phyloP scores from a whole-genome alignment of 2,113 vertebrate species.

The Tetrao urogallus region DNA sequence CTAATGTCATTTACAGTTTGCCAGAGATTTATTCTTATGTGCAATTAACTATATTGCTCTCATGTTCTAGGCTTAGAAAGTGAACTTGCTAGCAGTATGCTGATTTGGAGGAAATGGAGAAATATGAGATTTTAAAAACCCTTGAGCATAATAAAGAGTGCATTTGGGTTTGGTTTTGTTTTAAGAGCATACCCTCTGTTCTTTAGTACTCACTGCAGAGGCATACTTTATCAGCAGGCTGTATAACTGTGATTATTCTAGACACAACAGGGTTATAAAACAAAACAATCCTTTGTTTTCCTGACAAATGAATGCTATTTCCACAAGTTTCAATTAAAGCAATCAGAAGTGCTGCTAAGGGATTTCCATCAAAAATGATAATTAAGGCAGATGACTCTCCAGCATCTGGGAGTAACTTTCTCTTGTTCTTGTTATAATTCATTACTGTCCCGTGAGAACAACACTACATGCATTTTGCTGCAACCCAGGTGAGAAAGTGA shows the following conservation, averaged over 20 bases:
- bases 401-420: background rate
- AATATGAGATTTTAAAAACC: background rate
- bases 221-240: background rate
- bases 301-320: background rate
- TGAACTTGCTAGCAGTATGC: background rate
- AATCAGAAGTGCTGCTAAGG: background rate
- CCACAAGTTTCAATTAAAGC: slow-evolving; percentile 39
- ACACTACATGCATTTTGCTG: background rate
- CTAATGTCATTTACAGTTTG: background rate
- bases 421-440: background rate
- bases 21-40: background rate
- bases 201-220: background rate
- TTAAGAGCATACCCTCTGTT: background rate
- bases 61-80: background rate
- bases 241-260: background rate
- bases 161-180: background rate
- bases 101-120: background rate
- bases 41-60: background rate
- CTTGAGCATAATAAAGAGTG: background rate
- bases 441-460: background rate
- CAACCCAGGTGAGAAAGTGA: background rate
- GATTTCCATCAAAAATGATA: slow-evolving; percentile 4
- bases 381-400: slow-evolving; percentile 15
- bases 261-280: background rate
- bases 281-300: background rate